Evolutionary conservation across 2,797 vertebrate species (phyloP), one percentile per base, ranked within the genome.

Genomic region (Geotrypetes seraphini): DNA sequence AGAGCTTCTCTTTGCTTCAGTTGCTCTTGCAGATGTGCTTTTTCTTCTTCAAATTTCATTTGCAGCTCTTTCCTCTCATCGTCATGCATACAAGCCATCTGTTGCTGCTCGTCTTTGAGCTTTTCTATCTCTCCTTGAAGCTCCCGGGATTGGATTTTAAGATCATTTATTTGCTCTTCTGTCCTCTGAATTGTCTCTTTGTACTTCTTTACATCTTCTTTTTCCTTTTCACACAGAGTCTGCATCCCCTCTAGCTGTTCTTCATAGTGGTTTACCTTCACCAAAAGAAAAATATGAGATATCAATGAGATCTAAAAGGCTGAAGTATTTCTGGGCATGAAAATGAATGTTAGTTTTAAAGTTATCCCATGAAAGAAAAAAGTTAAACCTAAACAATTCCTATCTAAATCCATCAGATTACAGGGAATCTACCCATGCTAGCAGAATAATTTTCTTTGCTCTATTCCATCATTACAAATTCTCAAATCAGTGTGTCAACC

Each of bases 191-290:
- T 44, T 40, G 91, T 84, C 7, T 77, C 57, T 3, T 73, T 29
- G 20, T 79, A 66, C 34, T 74, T 75, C 31, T 54, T 74, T 30
- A 79, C 13, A 2, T 36, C 36, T 22, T 69, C 73, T 24, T 71
- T 80, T 54, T 91, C 87, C 31, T 80, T 71, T 8, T 88, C 81
- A 16, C 78, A 73, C 17, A 22, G 33, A 2, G 5, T 10, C 57
- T 61, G 70, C 30, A 82, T 73, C 53, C 89, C 78, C 6, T 72
- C 74, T 0, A 89, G 50, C 48, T 77, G 75, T 25, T 76, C 67
- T 12, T 92, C 69, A 1, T 86, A 83, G 24, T 40, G 63, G 25
- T 19, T 52, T 25, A 73, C 63, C 83, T 84, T 2, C 4, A 36
- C 16, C 10, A 38, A 30, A 23, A 10, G 41, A 25, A 25, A n/a